These are phyloP conservation scores for Adrianichthys oophorus DNA, from an alignment of 2,797 vertebrate species.

Conservation along the genomic window DNA sequence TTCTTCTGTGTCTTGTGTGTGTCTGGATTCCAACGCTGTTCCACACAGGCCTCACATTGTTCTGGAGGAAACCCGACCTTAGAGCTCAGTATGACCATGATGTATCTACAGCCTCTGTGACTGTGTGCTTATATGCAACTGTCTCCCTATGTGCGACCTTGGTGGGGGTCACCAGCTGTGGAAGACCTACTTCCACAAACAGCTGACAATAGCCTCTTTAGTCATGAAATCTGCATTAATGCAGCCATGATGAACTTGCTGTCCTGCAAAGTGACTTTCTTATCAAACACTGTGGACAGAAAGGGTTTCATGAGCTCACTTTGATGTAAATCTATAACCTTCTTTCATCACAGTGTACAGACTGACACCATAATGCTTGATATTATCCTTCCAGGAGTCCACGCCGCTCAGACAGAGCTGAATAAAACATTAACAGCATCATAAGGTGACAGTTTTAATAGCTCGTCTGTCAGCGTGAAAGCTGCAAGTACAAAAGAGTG, in stretches of 20 bases:
- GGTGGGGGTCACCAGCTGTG: constrained; percentile 76
- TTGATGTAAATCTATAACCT: too few species aligned
- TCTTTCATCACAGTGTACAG: constrained; percentile 14
- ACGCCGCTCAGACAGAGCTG: constrained; percentile 34
- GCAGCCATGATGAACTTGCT: constrained; percentile 30
- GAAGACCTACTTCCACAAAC: constrained; percentile 58
- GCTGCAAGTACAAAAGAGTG: constrained; percentile 53
- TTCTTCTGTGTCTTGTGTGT: constrained; percentile 28
- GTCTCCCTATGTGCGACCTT: constrained; percentile 67
- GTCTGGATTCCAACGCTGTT: constrained; percentile 69
- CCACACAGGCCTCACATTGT: constrained; percentile 80
- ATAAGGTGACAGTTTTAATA: constrained; percentile 64
- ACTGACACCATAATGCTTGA: constrained; percentile 10
- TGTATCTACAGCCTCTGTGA: constrained; percentile 62
- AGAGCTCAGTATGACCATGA: constrained; percentile 53
- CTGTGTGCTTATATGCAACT: constrained; percentile 20
- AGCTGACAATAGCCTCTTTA: constrained; percentile 57
- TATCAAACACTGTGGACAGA: too few species aligned
- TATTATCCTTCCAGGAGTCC: constrained; percentile 28
- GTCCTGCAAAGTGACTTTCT: not conserved
- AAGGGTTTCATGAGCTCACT: too few species aligned
- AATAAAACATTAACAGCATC: constrained; percentile 67
- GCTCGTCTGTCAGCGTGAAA: constrained; percentile 58
- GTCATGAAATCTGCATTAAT: constrained; percentile 21
- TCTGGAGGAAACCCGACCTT: constrained; percentile 78